Evolutionary conservation across 2,888 invertebrate species (phyloP), one percentile per base, ranked within the genome.

Genomic region (Cryptosula pallasiana): DNA sequence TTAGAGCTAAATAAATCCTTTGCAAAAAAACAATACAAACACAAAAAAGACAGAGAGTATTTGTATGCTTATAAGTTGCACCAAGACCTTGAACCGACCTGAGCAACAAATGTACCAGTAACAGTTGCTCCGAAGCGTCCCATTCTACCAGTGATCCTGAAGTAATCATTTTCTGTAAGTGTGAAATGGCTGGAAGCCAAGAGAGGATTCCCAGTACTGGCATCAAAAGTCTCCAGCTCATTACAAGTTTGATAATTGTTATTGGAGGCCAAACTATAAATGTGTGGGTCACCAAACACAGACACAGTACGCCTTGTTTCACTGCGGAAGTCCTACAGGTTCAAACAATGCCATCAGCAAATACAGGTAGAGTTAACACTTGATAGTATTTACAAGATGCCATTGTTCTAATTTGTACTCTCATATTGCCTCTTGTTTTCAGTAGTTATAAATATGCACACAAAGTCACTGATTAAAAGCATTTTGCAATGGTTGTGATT

Each of bases 281-380:
- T n/a, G 32, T 63, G 63, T 29, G 63, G 63, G 63, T 63, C 63
- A 3, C 63, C 63, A 63, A 63, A 63, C 29, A 63, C n/a, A 20
- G 27, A 25, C 29, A 63, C 63, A 63, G 29, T 63, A 2, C 63
- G 29, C 13, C 63, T 20, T n/a, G 16, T 13, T 16, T 9, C 27
- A 32, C 63, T 63, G 2, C 63, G 32, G 34, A 63, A 63, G 32
- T 63, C 32, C 63, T 63, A 27, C n/a, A n/a, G n/a, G n/a, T n/a
- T n/a, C n/a, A n/a, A n/a, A n/a, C n/a, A n/a, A n/a, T n/a, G n/a
- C n/a, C n/a, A n/a, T n/a, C n/a, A n/a, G n/a, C n/a, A n/a, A n/a
- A n/a, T n/a, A n/a, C n/a, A n/a, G n/a, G n/a, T n/a, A n/a, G n/a
- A n/a, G n/a, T n/a, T n/a, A n/a, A n/a, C n/a, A n/a, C n/a, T n/a